A percentile compares a stretch with the other conserved stretches of the same genome.
Evolutionary conservation across 2,113 vertebrate species (phyloP).

Genomic region (Cervus canadensis): DNA sequence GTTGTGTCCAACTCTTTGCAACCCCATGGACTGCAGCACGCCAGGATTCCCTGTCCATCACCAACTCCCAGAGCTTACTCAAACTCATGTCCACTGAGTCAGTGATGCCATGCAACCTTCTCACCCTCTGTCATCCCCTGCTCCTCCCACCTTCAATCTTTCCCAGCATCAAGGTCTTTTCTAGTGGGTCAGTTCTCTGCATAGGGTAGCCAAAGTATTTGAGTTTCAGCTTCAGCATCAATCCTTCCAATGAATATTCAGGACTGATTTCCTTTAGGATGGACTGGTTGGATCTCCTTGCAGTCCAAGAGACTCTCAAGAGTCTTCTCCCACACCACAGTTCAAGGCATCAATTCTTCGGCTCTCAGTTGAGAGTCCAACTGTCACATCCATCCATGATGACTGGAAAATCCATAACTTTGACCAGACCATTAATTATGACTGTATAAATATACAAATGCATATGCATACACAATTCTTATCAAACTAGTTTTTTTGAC

Average conservation of each 20-base stretch:
- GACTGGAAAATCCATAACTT: background rate
- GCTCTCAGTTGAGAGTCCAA: background rate
- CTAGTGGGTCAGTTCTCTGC: background rate
- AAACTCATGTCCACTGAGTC: background rate
- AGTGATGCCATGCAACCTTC: background rate
- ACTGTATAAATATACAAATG: background rate
- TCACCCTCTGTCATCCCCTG: background rate
- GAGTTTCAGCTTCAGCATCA: background rate
- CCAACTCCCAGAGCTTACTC: background rate
- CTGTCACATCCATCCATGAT: background rate
- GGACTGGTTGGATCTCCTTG: background rate
- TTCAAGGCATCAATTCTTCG: background rate
- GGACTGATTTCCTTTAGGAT: background rate
- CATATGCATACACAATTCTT: background rate
- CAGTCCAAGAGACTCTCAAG: background rate
- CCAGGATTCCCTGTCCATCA: background rate
- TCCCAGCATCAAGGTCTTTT: background rate
- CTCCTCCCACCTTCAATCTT: background rate
- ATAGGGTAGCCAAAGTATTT: background rate
- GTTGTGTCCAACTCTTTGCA: background rate
- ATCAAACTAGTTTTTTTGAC: background rate
- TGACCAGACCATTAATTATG: background rate
- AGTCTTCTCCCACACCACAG: background rate
- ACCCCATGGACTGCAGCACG: fast-evolving
- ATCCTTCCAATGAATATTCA: background rate